phyloP scores from a whole-genome alignment of 2,888 invertebrate genomes.

The Lepidocyrtinus sp. region DNA sequence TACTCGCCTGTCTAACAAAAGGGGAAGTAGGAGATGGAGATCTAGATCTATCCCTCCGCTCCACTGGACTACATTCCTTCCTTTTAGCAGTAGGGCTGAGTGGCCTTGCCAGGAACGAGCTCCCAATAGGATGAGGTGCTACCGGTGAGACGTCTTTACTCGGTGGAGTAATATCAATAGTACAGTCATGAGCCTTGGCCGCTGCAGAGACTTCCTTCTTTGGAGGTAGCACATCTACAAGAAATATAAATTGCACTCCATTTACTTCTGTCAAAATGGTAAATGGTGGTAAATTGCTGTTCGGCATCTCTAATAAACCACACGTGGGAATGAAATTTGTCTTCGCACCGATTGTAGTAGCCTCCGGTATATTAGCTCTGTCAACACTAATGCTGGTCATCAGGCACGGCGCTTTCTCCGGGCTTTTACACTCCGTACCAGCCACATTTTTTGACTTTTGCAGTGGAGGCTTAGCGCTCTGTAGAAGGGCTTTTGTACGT shows the following conservation, averaged over 20 bases:
- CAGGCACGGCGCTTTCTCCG: slow-evolving; percentile 62
- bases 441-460: slow-evolving; percentile 79
- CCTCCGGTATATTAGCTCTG: slow-evolving; percentile 31
- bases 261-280: slow-evolving; percentile 34
- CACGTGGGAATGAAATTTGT: slow-evolving; percentile 72
- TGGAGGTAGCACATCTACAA: slow-evolving; percentile 62
- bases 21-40: slow-evolving; percentile 33
- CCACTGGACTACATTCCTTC: slow-evolving; percentile 48
- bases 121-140: slow-evolving; percentile 50
- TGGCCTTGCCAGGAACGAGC: slow-evolving; percentile 39
- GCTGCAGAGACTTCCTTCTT: slow-evolving; percentile 56
- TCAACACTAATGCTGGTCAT: slow-evolving; percentile 43
- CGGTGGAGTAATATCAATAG: slow-evolving; percentile 62
- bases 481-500: slow-evolving; percentile 70
- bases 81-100: slow-evolving; percentile 40
- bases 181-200: slow-evolving; percentile 20
- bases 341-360: slow-evolving; percentile 21
- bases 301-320: slow-evolving; percentile 73
- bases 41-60: slow-evolving; percentile 31
- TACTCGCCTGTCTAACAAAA: slow-evolving; percentile 25
- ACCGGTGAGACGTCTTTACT: slow-evolving; percentile 67
- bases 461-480: slow-evolving; percentile 79
- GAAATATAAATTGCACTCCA: background rate
- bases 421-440: slow-evolving; percentile 58
- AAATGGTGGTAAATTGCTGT: slow-evolving; percentile 34